These are phyloP conservation scores for Lordiphosa clarofinis DNA, from an alignment of 1,140 invertebrate species.

Conservation along the genomic window DNA sequence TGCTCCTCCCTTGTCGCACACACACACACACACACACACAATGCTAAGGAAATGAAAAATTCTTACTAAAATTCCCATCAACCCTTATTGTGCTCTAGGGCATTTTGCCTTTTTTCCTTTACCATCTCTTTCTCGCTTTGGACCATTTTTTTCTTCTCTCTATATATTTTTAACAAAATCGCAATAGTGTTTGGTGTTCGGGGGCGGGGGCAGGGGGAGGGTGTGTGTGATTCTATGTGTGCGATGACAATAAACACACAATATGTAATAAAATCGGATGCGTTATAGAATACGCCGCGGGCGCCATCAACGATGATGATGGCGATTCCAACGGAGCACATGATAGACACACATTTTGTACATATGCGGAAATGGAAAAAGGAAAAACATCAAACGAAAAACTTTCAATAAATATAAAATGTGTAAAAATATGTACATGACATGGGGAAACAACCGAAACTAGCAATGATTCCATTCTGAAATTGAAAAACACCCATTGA, in stretches of 20 bases:
- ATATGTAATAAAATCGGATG: slow-evolving; percentile 71
- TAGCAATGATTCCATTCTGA: too few relatives aligned
- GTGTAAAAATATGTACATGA: too few relatives aligned
- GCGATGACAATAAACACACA: slow-evolving; percentile 64
- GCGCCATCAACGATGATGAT: slow-evolving; percentile 49
- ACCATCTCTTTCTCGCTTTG: slow-evolving; percentile 10
- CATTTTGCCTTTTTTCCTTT: slow-evolving; percentile 40
- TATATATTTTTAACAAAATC: slow-evolving; percentile 58
- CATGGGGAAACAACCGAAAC: too few relatives aligned
- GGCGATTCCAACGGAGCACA: slow-evolving; percentile 5
- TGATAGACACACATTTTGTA: not conserved
- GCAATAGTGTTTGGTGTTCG: slow-evolving; percentile 28
- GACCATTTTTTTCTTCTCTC: not conserved
- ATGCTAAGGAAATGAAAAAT: slow-evolving; percentile 74
- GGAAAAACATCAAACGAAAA: not conserved
- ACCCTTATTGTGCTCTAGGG: slow-evolving; percentile 73
- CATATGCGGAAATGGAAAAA: slow-evolving; percentile 15
- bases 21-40: slow-evolving; percentile 30
- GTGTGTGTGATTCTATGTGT: slow-evolving; percentile 21
- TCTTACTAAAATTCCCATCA: slow-evolving; percentile 76
- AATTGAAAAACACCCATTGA: too few relatives aligned
- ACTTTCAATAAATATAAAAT: too few relatives aligned
- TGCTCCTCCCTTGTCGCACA: slow-evolving; percentile 43
- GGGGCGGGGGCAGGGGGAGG: too few relatives aligned
- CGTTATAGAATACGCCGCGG: slow-evolving; percentile 62